Evolutionary conservation across 2,797 vertebrate species (phyloP), one percentile per base, ranked within the genome.

Genomic region (Limosa lapponica): DNA sequence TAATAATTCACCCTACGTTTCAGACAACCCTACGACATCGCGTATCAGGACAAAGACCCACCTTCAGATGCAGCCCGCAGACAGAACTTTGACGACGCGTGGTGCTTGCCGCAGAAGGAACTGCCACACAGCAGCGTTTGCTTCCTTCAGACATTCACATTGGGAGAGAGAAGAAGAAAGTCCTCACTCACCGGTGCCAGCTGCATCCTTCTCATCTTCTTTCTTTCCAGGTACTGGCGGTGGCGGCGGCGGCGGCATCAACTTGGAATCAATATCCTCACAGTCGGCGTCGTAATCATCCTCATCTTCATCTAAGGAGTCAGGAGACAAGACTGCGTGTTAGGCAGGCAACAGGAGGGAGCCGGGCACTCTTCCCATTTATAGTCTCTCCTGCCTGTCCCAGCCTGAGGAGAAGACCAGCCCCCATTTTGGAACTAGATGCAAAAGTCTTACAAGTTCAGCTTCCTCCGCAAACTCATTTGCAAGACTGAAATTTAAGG

Each of bases 241-340:
- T 4, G 99, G 99, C 11, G 99, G 99, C 2, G 99, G 99, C 0
- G 99, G 99, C 0, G 99, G 99, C 99, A 99, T 99, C 69, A 99
- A 97, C 96, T 99, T 99, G 64, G 99, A 99, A 96, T 99, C 99
- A 71, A 99, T 99, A 89, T 99, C 99, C 97, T 99, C 99, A 92
- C 98, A 99, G 96, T 99, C 99, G 5, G 99, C 99, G 97, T 99
- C 99, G 16, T 99, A 99, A 95, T 99, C 99, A 79, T 99, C 99
- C 18, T 99, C 99, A 88, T 99, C 98, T 64, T 98, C 99, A 97
- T 99, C 99, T 99, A 94, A 87, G 30, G 87, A 95, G 83, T 11
- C 86, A 92, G 72, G 39, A 97, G 44, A 85, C 18, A 83, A 82
- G 49, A 79, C 78, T 46, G 39, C 7, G 27, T 15, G 32, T 64